phyloP scores from a whole-genome alignment of 2,888 invertebrate genomes.

The Anoplius nigerrimus region DNA sequence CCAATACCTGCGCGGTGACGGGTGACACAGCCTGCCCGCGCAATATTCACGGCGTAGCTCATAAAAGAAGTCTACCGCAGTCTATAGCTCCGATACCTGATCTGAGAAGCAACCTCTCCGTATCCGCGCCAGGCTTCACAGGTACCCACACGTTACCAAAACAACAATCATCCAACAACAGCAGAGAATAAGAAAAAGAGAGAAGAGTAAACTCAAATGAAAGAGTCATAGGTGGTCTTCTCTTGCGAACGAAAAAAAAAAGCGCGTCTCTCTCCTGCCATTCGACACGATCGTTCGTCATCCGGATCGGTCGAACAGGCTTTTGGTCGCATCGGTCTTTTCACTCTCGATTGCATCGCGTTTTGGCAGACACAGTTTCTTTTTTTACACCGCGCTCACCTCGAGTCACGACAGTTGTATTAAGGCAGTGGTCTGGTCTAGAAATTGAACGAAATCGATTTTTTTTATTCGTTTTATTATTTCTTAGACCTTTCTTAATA shows the following conservation, averaged over 20 bases:
- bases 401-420: too few species aligned
- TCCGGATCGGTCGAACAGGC: conserved; percentile 16
- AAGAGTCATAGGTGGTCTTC: conserved; percentile 60
- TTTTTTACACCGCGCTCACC: too few species aligned
- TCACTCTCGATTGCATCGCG: neutral
- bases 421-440: too few species aligned
- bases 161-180: conserved; percentile 52
- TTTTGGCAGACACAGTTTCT: too few species aligned
- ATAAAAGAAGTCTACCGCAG: conserved; percentile 89
- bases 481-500: too few species aligned
- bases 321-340: conserved; percentile 12
- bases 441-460: too few species aligned
- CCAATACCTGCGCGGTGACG: conserved; percentile 67
- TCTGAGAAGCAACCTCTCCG: conserved; percentile 83
- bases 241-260: conserved; percentile 61
- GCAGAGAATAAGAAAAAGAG: too few species aligned
- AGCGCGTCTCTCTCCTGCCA: conserved; percentile 42
- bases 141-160: conserved; percentile 76
- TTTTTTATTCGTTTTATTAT: too few species aligned
- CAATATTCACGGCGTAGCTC: conserved; percentile 91
- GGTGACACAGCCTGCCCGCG: conserved; percentile 79
- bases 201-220: too few species aligned
- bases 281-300: conserved; percentile 33
- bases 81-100: conserved; percentile 91
- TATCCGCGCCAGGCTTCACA: conserved; percentile 76